Base-by-base conservation (phyloP, 2,888 invertebrate species). In the Tipula confusa region DNA sequence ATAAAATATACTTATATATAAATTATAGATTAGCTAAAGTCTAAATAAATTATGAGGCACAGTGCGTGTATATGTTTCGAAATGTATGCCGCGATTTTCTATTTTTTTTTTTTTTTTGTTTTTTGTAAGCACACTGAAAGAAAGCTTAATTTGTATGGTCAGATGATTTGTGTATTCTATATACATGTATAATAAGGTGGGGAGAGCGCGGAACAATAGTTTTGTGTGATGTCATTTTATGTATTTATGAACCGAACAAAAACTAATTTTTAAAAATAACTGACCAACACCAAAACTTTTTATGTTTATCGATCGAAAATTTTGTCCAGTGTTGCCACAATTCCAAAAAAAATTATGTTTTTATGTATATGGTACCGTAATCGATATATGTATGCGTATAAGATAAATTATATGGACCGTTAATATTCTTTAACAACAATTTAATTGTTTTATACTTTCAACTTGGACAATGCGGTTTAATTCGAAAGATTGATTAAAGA, bases 371-470 rank as follows among this genome's bases (percentile, higher is more conserved):
- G n/a, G n/a, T 64, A 64, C 64, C 24, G 64, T 64, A 64, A 64
- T 64, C 24, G 24, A 64, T 64, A 24, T 24, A n/a, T n/a, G n/a
- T n/a, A n/a, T n/a, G n/a, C n/a, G n/a, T n/a, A n/a, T n/a, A n/a
- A n/a, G n/a, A n/a, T n/a, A n/a, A n/a, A 64, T 64, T 11, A 64
- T 64, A 64, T n/a, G n/a, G 9, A 64, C 64, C 64, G 64, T 64
- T 64, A 64, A 64, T 64, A 64, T 64, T 64, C 64, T 64, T 64
- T 11, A 64, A 24, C 64, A 64, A 64, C 64, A 64, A 64, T 64
- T 64, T 64, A 64, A 64, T 64, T 64, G 64, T 64, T 64, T 64
- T 64, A n/a, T n/a, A 64, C 64, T 64, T 64, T 64, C 64, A 64
- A 64, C 64, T 64, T 64, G 64, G 24, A 11, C 24, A 64, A 64